A percentile compares a stretch with the other conserved stretches of the same genome.
These are phyloP conservation scores for Amblyjoppa fuscipennis DNA, from an alignment of 2,888 invertebrate species.

Conservation along the genomic window DNA sequence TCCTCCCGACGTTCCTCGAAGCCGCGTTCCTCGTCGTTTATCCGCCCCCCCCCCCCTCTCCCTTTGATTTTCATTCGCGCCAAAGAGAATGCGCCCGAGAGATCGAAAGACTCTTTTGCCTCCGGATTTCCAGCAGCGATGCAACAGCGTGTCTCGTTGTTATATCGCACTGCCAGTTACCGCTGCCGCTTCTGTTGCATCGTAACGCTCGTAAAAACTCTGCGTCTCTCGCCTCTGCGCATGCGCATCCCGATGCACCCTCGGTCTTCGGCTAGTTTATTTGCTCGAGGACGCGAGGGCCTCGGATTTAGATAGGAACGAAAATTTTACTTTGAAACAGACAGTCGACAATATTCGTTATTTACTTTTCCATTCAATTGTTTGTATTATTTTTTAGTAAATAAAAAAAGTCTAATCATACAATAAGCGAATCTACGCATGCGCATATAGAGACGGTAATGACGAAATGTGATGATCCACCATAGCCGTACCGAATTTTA, in stretches of 20 bases:
- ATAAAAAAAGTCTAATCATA: too few relatives aligned
- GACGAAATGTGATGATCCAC: too few relatives aligned
- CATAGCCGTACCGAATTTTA: too few relatives aligned
- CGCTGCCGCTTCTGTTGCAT: background rate
- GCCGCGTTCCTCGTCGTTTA: conserved; percentile 7
- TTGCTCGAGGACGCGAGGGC: background rate
- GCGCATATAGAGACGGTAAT: too few relatives aligned
- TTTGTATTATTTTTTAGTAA: too few relatives aligned
- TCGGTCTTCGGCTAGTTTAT: background rate
- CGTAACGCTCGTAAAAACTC: conserved; percentile 7
- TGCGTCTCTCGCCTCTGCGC: background rate
- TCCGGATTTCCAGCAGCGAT: background rate
- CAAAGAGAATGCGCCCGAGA: background rate
- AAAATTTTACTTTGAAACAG: background rate
- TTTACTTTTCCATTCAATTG: background rate
- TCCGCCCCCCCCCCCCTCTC: background rate
- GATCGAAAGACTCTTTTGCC: conserved; percentile 6
- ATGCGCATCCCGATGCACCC: background rate
- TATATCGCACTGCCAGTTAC: background rate
- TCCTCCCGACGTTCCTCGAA: background rate
- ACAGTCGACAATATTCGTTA: background rate
- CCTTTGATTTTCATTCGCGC: conserved; percentile 7
- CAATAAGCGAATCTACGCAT: too few relatives aligned
- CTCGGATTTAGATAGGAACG: background rate
- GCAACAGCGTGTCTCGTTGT: background rate